phyloP scores from a whole-genome alignment of 2,888 invertebrate species.

The Machimus atricapillus region DNA sequence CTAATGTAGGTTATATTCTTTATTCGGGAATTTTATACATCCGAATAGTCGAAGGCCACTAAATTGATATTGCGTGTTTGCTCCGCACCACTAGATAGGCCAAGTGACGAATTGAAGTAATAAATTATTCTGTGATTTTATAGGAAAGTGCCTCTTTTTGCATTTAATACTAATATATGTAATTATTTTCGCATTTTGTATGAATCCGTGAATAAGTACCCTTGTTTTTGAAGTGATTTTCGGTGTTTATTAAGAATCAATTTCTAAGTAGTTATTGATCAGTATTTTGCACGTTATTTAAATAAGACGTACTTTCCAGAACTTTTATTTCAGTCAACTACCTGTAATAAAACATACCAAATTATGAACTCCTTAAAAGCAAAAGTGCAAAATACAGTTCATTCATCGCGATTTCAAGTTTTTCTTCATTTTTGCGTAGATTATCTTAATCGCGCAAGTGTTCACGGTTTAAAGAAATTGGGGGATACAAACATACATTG shows the following conservation, averaged over 20 bases:
- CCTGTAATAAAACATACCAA: neutral
- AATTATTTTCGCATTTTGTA: neutral
- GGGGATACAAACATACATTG: neutral
- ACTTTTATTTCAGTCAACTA: neutral
- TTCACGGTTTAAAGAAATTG: neutral
- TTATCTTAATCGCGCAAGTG: neutral
- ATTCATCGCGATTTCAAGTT: neutral
- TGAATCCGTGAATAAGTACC: neutral
- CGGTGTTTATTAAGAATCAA: neutral
- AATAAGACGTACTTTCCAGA: neutral
- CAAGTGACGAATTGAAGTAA: neutral
- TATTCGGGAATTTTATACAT: neutral
- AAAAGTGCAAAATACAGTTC: neutral
- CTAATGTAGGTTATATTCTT: neutral
- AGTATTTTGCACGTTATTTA: neutral
- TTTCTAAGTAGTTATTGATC: neutral
- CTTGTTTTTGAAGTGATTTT: neutral
- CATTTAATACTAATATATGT: neutral
- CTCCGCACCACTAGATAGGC: neutral
- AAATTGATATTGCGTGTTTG: neutral
- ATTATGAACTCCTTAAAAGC: neutral
- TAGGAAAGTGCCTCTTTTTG: neutral
- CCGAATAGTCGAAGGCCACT: too few species aligned
- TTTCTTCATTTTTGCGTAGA: neutral
- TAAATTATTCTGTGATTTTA: neutral